Percentiles rank a stretch among this genome's conserved stretches.
Evolutionary conservation across 2,797 vertebrate genomes (phyloP).

Genomic region (Pelochelys cantorii): DNA sequence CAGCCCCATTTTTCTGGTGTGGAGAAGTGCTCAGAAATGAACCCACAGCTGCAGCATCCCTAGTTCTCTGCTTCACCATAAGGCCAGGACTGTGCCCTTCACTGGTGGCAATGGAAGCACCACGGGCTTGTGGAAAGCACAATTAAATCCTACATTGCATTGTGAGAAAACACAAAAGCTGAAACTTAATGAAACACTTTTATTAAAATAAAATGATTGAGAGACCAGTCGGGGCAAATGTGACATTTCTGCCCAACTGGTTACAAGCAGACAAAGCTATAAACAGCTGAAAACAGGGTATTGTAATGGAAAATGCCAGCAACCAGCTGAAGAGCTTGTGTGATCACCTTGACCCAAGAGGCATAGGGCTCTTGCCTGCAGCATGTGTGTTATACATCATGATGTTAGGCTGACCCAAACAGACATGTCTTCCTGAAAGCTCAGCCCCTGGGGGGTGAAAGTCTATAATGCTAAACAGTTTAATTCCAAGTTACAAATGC

Average conservation of each 20-base stretch:
- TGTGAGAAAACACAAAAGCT: neutral
- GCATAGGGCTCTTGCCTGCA: neutral
- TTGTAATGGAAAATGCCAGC: neutral
- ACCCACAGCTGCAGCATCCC: neutral
- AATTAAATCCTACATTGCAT: neutral
- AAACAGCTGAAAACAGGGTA: neutral
- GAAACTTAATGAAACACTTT: neutral
- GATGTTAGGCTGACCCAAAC: neutral
- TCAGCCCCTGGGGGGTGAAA: rapidly evolving
- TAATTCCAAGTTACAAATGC: neutral
- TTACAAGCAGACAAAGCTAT: neutral
- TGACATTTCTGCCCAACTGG: rapidly evolving
- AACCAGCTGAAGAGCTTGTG: neutral
- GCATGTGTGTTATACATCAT: neutral
- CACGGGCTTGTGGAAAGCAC: neutral
- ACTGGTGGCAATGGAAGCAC: neutral
- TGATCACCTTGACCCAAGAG: neutral
- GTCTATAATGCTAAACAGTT: rapidly evolving
- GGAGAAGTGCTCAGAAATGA: neutral
- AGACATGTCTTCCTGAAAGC: rapidly evolving
- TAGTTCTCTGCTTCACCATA: neutral
- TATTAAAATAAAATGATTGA: neutral
- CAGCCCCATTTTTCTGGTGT: neutral
- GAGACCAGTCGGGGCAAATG: neutral
- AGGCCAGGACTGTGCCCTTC: neutral